Base-by-base conservation (phyloP, 2,113 vertebrate species). In the Acrocephalus kingi region DNA sequence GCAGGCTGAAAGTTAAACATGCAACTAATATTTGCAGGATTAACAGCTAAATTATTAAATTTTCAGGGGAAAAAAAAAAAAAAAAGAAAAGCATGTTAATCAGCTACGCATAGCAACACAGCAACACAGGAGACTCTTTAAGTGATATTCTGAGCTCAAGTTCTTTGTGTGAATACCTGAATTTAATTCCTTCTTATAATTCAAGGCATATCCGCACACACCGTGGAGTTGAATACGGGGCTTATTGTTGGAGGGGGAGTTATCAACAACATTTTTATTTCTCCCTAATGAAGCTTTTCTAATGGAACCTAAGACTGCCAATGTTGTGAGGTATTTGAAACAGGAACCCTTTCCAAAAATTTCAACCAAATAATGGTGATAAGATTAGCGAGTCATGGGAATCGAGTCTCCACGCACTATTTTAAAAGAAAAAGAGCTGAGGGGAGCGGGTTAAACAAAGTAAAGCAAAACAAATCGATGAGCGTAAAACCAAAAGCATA, bases 331-430 rank as follows among this genome's bases (percentile, higher is more conserved):
- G 68, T 85, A 91, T 66, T 96, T 87, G 92, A 93, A 95, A 97
- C 56, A 82, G 86, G 12, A 94, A 56, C n/a, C 72, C 7, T 3
- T 89, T 92, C 89, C 67, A 75, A 84, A 85, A 77, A 41, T 92
- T 96, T 95, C 92, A 87, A 52, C 86, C 95, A 96, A 97, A 93
- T 82, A 90, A 89, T 86, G 95, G 95, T 93, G 91, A 90, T 91
- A 79, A 89, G 95, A 90, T 94, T 95, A 93, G 89, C 12, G 19
- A 94, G 92, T 85, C 85, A 71, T 67, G 92, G 97, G 87, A 97
- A 94, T 93, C 61, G 25, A 71, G 71, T 33, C 92, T 82, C 91
- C 83, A n/a, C 5, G 6, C 30, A 89, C 69, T 68, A 66, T 80
- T 92, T 95, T 93, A 94, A 94, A 86, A 78, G 80, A 93, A 96